Evolutionary conservation across 1,140 invertebrate genomes (phyloP).

Genomic region (Brachionus rubens): DNA sequence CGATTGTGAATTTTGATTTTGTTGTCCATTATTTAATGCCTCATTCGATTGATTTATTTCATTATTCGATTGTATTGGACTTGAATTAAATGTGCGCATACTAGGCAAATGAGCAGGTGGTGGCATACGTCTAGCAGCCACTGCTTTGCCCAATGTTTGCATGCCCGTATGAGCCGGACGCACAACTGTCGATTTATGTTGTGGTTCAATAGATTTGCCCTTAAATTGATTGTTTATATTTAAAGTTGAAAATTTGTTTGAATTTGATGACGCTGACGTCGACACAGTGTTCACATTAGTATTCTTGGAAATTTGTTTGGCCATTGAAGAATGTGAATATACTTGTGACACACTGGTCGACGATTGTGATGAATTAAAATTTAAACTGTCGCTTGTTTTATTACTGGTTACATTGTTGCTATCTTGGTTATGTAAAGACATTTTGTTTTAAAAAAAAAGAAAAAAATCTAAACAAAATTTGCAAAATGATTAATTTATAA

Average conservation of each 20-base stretch:
- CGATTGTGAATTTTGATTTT: background rate
- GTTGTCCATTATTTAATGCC: background rate
- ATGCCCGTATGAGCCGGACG: slow-evolving; percentile 68
- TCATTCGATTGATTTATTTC: background rate
- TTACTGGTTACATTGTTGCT: slow-evolving; percentile 35
- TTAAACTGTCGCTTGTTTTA: slow-evolving; percentile 16
- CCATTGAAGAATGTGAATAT: background rate
- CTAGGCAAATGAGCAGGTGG: slow-evolving; percentile 93
- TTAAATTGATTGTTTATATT: slow-evolving; percentile 46
- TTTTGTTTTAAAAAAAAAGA: slow-evolving; percentile 32
- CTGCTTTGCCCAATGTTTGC: slow-evolving; percentile 95
- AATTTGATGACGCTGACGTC: background rate
- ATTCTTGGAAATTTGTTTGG: slow-evolving; percentile 5
- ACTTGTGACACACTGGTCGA: background rate
- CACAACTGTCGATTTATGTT: slow-evolving; percentile 19
- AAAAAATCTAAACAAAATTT: background rate
- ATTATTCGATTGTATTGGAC: background rate
- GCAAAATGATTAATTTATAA: background rate
- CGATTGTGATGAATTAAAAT: background rate
- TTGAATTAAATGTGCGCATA: slow-evolving; percentile 70
- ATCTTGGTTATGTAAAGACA: slow-evolving; percentile 41
- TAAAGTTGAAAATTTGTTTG: slow-evolving; percentile 37
- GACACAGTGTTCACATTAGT: background rate
- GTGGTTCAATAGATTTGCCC: slow-evolving; percentile 26
- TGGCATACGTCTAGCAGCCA: slow-evolving; percentile 76